Evolutionary conservation across 2,888 invertebrate species (phyloP).

Genomic region (Parapristionchus giblindavisi): DNA sequence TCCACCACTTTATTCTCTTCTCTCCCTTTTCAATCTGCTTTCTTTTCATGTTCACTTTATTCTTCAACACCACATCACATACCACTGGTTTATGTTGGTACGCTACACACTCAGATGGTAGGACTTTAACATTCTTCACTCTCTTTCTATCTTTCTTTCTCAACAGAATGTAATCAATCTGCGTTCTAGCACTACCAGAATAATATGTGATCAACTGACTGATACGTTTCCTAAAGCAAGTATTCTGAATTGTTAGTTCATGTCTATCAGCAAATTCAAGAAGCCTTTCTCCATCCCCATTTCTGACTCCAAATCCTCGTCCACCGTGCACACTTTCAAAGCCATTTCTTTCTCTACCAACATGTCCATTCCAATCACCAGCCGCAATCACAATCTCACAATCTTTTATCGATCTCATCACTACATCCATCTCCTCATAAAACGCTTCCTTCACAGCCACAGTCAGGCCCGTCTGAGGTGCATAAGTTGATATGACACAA

Average conservation of each 20-base stretch:
- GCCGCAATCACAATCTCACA: neutral
- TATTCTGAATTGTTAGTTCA: neutral
- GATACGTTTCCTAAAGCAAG: neutral
- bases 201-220: constrained; percentile 19
- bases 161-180: constrained; percentile 9
- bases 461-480: neutral
- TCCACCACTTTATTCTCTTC: constrained; percentile 14
- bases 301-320: neutral
- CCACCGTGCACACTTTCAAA: neutral
- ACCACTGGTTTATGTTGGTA: constrained; percentile 9
- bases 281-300: constrained; percentile 5
- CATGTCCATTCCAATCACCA: constrained; percentile 27
- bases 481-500: neutral
- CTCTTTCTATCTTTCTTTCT: constrained; percentile 12
- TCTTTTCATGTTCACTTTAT: too few species aligned
- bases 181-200: neutral
- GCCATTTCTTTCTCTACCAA: neutral
- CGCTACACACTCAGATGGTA: neutral
- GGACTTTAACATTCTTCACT: constrained; percentile 19
- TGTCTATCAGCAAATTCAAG: constrained; percentile 12
- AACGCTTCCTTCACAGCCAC: neutral
- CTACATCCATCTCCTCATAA: neutral
- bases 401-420: neutral
- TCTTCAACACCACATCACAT: constrained; percentile 14
- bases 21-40: neutral